Conservation (phyloP, 2,797 vertebrate species). For the Hybognathus amarus region DNA sequence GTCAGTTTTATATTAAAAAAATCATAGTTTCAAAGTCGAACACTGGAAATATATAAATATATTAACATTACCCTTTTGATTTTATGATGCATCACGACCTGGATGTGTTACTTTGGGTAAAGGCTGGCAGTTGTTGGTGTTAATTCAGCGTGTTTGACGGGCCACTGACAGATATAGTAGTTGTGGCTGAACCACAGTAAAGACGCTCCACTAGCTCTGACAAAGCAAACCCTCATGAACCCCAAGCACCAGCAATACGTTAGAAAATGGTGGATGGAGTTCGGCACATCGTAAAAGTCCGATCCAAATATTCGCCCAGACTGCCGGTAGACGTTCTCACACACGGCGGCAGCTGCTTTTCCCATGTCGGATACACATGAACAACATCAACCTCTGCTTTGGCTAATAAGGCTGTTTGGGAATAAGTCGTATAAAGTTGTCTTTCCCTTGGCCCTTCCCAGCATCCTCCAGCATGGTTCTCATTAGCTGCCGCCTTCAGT, state of each 20-base stretch:
- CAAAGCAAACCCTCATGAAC: neutral
- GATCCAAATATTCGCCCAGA: neutral
- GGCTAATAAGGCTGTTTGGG: conserved; percentile 14
- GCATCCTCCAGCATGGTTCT: conserved; percentile 52
- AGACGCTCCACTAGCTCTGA: neutral
- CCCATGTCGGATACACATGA: conserved; percentile 6
- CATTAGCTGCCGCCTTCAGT: conserved; percentile 66
- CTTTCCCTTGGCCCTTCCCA: conserved; percentile 57
- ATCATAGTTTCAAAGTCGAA: neutral
- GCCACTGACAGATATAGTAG: neutral
- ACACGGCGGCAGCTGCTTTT: neutral
- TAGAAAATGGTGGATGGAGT: neutral
- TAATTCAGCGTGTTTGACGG: neutral
- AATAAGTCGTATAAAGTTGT: conserved; percentile 4
- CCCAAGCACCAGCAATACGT: neutral
- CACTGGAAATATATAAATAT: neutral
- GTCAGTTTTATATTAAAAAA: neutral
- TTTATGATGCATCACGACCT: neutral
- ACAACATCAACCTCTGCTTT: neutral
- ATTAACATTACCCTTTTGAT: neutral
- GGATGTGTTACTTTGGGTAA: neutral
- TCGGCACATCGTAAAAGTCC: conserved; percentile 3
- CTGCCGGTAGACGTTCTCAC: neutral
- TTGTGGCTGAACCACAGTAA: neutral
- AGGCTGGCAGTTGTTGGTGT: neutral